These are phyloP conservation scores for Zhuqinia jingwanae DNA, from an alignment of 2,888 invertebrate genomes.

Conservation along the genomic window DNA sequence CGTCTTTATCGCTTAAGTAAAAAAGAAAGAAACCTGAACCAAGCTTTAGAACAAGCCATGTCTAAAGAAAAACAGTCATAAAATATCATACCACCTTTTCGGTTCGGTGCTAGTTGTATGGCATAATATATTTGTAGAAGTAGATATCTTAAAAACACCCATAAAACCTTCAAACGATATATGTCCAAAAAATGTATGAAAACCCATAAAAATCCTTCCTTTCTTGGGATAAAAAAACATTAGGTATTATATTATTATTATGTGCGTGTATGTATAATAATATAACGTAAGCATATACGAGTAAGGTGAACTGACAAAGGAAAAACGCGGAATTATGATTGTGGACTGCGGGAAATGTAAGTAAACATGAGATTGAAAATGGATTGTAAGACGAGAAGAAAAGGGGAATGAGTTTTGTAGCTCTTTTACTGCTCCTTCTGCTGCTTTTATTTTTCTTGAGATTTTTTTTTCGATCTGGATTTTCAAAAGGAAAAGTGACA, in stretches of 20 bases:
- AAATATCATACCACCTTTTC: not conserved
- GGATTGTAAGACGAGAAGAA: conserved; percentile 33
- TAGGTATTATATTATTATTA: conserved; percentile 37
- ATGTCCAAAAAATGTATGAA: conserved; percentile 23
- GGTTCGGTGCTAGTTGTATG: too few relatives aligned
- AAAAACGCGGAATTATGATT: too few relatives aligned
- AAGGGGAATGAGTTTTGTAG: not conserved
- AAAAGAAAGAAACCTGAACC: conserved; percentile 36
- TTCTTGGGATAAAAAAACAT: conserved; percentile 42
- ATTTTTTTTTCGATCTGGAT: not conserved
- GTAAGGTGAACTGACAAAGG: conserved; percentile 12
- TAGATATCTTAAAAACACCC: conserved; percentile 40
- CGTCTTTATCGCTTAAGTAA: not conserved
- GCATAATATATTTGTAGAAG: too few relatives aligned
- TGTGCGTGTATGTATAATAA: conserved; percentile 1
- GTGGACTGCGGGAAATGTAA: conserved; percentile 27
- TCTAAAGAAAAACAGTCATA: conserved; percentile 33
- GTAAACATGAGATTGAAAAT: conserved; percentile 64
- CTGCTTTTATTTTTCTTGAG: conserved; percentile 21
- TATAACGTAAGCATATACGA: not conserved
- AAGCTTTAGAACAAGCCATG: not conserved
- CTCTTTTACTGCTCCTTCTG: conserved; percentile 40
- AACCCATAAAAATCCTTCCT: conserved; percentile 35
- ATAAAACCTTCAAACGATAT: conserved; percentile 54
- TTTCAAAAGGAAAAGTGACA: conserved; percentile 17